A percentile compares a stretch with the other conserved stretches of the same genome.
These are phyloP conservation scores for Drosophila pectinifera DNA, from an alignment of 1,140 invertebrate genomes.

Conservation along the genomic window DNA sequence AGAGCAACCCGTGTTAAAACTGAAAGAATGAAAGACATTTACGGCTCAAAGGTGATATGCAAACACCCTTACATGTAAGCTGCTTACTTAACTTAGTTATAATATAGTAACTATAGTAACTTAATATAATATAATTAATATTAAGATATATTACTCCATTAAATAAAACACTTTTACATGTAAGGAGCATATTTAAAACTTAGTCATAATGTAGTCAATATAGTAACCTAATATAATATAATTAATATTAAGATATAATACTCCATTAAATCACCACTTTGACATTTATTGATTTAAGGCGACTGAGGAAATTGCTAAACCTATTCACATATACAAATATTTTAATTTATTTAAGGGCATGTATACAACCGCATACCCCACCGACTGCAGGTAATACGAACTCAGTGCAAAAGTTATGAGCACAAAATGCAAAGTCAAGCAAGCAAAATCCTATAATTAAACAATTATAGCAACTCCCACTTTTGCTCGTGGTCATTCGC, in stretches of 20 bases:
- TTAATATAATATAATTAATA: too few relatives aligned
- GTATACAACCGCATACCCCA: slow-evolving; percentile 16
- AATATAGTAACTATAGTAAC: too few relatives aligned
- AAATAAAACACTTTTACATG: too few relatives aligned
- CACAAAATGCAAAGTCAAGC: slow-evolving; percentile 84
- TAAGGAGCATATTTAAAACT: too few relatives aligned
- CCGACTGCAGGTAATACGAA: slow-evolving; percentile 59
- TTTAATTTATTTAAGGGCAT: slow-evolving; percentile 18
- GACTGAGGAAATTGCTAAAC: slow-evolving; percentile 1
- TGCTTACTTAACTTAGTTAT: too few relatives aligned
- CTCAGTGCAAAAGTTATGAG: slow-evolving; percentile 79
- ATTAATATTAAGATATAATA: too few relatives aligned
- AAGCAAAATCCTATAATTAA: slow-evolving; percentile 85
- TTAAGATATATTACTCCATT: too few relatives aligned
- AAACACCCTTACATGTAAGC: slow-evolving; percentile 17
- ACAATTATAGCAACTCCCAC: slow-evolving; percentile 85
- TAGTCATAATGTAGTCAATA: too few relatives aligned
- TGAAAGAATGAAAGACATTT: slow-evolving; percentile 32
- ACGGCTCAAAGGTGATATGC: background rate
- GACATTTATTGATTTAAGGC: background rate
- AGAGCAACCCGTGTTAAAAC: slow-evolving; percentile 61
- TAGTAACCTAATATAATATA: too few relatives aligned
- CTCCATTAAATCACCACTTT: too few relatives aligned
- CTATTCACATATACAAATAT: background rate
- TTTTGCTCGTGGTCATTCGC: slow-evolving; percentile 79